Base-by-base conservation (phyloP, 1,140 invertebrate genomes). In the Zaprionus tsacasi region DNA sequence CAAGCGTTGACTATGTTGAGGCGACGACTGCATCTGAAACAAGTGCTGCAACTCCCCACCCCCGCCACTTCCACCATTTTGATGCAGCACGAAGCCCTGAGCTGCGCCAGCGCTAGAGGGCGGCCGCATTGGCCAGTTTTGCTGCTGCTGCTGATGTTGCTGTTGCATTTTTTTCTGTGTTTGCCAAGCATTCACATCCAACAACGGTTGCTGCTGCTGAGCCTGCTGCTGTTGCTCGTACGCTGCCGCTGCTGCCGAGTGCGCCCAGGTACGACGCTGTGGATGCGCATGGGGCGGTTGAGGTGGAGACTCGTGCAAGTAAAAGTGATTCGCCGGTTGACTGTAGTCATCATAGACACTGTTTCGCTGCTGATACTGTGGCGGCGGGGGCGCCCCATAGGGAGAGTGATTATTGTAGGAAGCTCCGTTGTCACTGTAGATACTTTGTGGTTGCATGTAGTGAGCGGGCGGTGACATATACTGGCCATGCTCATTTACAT, bases 211-310 rank as follows among this genome's bases (percentile, higher is more conserved):
- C 66, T 91, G 82, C 45, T 85, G 64, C 66, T 70, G 76, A 80
- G 66, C 48, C n/a, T 58, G 60, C 52, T 93, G 92, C 33, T 91
- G 86, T 8, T 87, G 70, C 35, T 93, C 93, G 69, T 93, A 93
- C 33, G 85, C 85, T 27, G 91, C 91, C 8, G 94, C 93, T 92
- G 94, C 94, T 33, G 95, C 93, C 80, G 96, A 95, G 77, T 96
- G 95, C 48, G 95, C 94, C 96, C 96, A 96, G 5, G 96, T 96
- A 78, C 95, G 93, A 63, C 96, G 93, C 91, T 95, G 95, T 57
- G 95, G 93, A 61, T 90, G 94, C 8, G 54, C 55, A 70, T 94
- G 94, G 56, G 94, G 94, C 58, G 94, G 94, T 78, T 91, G 91
- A 3, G 86, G 91, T 48, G 93, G 92, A 8, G 88, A 87, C 58